These are phyloP conservation scores for Trichogramma pretiosum DNA, from an alignment of 1,140 invertebrate genomes.

Conservation along the genomic window DNA sequence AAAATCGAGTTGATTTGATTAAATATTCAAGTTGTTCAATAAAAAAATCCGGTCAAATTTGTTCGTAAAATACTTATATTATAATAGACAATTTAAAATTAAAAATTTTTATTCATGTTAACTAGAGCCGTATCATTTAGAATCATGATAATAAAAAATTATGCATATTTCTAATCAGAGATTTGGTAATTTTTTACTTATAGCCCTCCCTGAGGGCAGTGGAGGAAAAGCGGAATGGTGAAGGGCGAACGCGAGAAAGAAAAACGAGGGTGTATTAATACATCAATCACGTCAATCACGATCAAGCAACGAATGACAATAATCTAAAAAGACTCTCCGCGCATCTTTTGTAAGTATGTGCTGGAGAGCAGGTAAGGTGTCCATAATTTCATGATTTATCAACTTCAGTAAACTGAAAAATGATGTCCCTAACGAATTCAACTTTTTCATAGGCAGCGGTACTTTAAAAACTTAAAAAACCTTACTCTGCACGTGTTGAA, in stretches of 20 bases:
- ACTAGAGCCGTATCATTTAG: no score
- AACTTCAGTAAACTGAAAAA: neutral
- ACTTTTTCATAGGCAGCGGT: slow-evolving; percentile 1
- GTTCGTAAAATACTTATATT: slow-evolving; percentile 2
- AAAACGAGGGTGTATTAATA: neutral
- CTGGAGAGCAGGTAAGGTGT: slow-evolving; percentile 10
- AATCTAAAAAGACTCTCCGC: no score
- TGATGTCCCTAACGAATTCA: neutral
- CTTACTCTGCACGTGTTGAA: no score
- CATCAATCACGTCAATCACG: no score
- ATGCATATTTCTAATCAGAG: slow-evolving; percentile 39
- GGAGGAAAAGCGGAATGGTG: slow-evolving; percentile 34
- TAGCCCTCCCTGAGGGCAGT: slow-evolving; percentile 45
- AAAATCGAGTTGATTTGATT: no score
- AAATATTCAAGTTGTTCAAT: neutral
- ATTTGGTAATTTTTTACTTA: slow-evolving; percentile 47
- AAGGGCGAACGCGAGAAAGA: slow-evolving; percentile 22
- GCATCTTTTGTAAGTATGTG: slow-evolving; percentile 13
- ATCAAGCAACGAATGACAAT: no score
- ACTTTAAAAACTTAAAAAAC: no score
- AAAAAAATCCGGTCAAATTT: slow-evolving; percentile 4
- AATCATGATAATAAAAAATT: no score
- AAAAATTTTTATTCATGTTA: no score
- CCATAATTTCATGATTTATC: no score
- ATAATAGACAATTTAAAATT: no score